Evolutionary conservation across 2,113 vertebrate species (phyloP).

Genomic region (Pavo muticus): DNA sequence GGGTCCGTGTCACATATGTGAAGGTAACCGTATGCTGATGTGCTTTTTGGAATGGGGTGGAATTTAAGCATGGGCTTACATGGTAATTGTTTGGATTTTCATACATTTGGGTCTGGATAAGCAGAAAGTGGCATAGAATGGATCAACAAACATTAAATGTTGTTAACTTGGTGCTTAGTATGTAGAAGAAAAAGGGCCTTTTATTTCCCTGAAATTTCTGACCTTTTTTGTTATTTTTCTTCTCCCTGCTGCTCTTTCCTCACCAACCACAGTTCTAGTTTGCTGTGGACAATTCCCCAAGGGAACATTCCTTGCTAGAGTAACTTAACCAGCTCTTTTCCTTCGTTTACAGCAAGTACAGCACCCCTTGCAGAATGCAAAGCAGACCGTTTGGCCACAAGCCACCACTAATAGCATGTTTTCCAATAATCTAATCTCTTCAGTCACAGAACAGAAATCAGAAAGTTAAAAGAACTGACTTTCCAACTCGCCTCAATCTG

Average conservation of each 20-base stretch:
- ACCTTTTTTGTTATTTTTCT: slow-evolving; percentile 61
- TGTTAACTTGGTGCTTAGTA: slow-evolving; percentile 2
- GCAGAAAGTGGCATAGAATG: background rate
- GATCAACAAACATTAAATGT: slow-evolving; percentile 15
- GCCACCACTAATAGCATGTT: slow-evolving; percentile 52
- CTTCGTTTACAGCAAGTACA: slow-evolving; percentile 20
- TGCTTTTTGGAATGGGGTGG: background rate
- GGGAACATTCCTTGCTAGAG: slow-evolving; percentile 18
- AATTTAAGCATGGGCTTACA: slow-evolving; percentile 1
- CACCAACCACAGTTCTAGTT: slow-evolving; percentile 25
- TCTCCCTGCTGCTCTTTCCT: slow-evolving; percentile 32
- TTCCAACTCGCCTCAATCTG: background rate
- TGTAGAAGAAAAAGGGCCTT: slow-evolving; percentile 15
- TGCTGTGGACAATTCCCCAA: slow-evolving; percentile 57
- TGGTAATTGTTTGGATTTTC: background rate
- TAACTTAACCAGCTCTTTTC: slow-evolving; percentile 47
- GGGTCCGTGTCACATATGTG: slow-evolving; percentile 12
- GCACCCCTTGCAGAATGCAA: slow-evolving; percentile 41
- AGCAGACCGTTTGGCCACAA: slow-evolving; percentile 37
- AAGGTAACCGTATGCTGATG: slow-evolving; percentile 38
- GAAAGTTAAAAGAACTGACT: slow-evolving; percentile 42
- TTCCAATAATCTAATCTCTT: slow-evolving; percentile 67
- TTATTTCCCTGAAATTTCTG: slow-evolving; percentile 57
- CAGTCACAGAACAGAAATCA: slow-evolving; percentile 41
- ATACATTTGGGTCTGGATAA: background rate